These are phyloP conservation scores for Cepaea hortensis DNA, from an alignment of 2,888 invertebrate genomes.

Conservation along the genomic window DNA sequence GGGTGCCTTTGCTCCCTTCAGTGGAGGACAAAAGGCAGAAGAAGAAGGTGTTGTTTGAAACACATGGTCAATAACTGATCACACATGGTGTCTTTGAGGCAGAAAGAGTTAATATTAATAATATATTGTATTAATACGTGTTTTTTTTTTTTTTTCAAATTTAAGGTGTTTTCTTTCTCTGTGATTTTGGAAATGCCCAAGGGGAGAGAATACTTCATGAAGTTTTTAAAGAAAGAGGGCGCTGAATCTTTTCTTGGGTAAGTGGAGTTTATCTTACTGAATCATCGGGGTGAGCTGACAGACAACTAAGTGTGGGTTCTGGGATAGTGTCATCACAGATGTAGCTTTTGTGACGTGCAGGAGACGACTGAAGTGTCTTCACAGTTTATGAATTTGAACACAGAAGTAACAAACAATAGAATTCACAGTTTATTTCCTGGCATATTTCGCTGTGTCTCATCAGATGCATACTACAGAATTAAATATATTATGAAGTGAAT, in stretches of 20 bases:
- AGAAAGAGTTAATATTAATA: not conserved
- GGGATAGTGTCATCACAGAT: not conserved
- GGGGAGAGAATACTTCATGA: slow-evolving; percentile 81
- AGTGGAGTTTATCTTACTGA: slow-evolving; percentile 13
- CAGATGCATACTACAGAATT: no score
- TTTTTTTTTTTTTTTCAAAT: not conserved
- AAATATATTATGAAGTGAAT: no score
- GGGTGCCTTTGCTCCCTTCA: no score
- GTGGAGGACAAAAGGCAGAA: no score
- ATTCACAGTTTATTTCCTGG: no score
- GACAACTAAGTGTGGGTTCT: not conserved
- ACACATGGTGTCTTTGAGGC: no score
- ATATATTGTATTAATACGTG: not conserved
- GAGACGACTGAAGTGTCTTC: no score
- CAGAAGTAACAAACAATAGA: no score
- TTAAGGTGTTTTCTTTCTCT: slow-evolving; percentile 67
- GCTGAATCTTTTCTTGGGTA: slow-evolving; percentile 84
- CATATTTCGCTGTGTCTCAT: no score
- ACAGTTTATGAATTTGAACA: no score
- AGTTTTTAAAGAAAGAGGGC: slow-evolving; percentile 86
- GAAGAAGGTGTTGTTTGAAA: no score
- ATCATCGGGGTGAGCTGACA: not conserved
- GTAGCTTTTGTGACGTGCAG: not conserved
- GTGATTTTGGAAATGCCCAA: slow-evolving; percentile 68
- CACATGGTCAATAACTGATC: no score